phyloP scores from a whole-genome alignment of 2,113 vertebrate species.

The rat (Rattus norvegicus) region DNA sequence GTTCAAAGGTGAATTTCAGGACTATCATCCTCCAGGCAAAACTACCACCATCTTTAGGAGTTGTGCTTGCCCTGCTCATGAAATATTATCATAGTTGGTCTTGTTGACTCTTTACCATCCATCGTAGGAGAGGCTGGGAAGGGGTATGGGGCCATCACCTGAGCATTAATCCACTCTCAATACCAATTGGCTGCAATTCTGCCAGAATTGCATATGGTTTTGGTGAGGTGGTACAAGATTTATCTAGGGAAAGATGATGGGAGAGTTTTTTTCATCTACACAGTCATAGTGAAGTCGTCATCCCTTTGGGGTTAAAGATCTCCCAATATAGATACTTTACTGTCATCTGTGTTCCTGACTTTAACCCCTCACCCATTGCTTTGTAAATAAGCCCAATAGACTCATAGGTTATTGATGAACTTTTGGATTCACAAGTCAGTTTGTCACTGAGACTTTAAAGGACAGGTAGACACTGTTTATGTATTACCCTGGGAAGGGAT shows the following conservation, averaged over 20 bases:
- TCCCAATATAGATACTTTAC: not conserved
- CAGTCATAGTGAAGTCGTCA: not conserved
- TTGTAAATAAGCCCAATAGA: not conserved
- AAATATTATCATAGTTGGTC: not conserved
- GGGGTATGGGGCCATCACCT: not conserved
- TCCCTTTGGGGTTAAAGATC: not conserved
- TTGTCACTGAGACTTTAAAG: not conserved
- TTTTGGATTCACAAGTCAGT: not conserved
- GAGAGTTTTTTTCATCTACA: not conserved
- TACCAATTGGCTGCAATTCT: not conserved
- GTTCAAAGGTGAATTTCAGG: conserved; percentile 14
- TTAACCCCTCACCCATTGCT: not conserved
- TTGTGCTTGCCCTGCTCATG: not conserved
- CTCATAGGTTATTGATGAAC: not conserved
- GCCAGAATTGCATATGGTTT: not conserved
- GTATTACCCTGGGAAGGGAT: too few species aligned
- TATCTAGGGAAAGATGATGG: not conserved
- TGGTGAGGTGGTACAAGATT: not conserved
- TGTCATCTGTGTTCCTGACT: not conserved
- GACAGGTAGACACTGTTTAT: not conserved
- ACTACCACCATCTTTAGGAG: not conserved
- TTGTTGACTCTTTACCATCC: not conserved
- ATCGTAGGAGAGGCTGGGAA: not conserved
- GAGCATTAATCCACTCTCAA: too few species aligned
- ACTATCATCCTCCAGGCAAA: not conserved